Conservation (phyloP, 1,140 invertebrate species). For the Drosophila pruinosa region DNA sequence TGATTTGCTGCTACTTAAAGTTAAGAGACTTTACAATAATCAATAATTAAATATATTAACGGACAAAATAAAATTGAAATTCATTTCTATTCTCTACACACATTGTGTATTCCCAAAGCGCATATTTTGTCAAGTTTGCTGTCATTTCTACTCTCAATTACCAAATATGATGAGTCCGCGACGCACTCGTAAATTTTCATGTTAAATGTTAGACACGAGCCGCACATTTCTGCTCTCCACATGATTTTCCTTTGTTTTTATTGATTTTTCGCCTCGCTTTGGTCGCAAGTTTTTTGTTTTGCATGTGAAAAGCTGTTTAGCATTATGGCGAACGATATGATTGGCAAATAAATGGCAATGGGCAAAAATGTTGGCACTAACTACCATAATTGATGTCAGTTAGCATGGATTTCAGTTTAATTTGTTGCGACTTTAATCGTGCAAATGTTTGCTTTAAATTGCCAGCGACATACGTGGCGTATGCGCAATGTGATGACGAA, state of each 20-base stretch:
- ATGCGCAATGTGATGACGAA: background rate
- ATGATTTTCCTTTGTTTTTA: constrained; percentile 4
- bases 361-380: background rate
- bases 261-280: background rate
- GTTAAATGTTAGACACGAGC: constrained; percentile 28
- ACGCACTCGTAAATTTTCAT: constrained; percentile 31
- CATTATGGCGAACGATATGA: constrained; percentile 2
- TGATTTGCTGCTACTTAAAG: background rate
- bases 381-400: constrained; percentile 1
- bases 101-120: background rate
- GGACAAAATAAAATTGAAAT: no score
- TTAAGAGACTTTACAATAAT: no score
- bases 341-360: background rate
- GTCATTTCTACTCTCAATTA: constrained; percentile 11
- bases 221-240: constrained; percentile 2
- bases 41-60: no score
- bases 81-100: no score
- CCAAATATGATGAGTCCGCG: constrained; percentile 22
- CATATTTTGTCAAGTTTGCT: background rate
- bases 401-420: background rate
- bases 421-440: background rate
- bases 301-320: constrained; percentile 6
- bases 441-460: background rate
- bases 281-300: background rate
- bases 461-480: background rate